These are phyloP conservation scores for Caenorhabditis sp. DNA, from an alignment of 2,888 invertebrate species.

Conservation along the genomic window DNA sequence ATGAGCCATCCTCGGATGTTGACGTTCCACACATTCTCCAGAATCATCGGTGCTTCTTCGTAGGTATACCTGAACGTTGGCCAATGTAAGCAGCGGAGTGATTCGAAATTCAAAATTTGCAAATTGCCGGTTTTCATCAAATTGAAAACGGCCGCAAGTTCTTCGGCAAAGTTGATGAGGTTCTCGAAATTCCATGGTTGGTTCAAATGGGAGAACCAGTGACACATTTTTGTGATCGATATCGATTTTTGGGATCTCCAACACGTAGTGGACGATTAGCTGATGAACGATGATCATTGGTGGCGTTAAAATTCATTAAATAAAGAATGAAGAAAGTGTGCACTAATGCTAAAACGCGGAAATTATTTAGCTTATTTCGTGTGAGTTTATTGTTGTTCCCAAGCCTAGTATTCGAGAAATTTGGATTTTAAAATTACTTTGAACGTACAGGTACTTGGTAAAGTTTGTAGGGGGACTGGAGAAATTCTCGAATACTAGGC, in stretches of 20 bases:
- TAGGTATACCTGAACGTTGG: not conserved
- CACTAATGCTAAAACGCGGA: no score
- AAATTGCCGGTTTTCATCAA: not conserved
- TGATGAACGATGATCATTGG: no score
- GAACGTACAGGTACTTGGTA: no score
- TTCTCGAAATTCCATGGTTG: not conserved
- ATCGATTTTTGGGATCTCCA: not conserved
- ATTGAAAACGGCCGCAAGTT: not conserved
- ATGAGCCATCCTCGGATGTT: not conserved
- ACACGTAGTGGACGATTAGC: no score
- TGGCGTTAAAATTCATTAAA: no score
- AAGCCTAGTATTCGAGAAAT: no score
- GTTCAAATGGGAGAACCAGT: not conserved
- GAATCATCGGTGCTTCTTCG: not conserved
- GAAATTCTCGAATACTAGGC: no score
- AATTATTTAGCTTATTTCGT: no score
- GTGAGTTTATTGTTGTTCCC: no score
- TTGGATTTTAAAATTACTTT: no score
- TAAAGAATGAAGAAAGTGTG: no score
- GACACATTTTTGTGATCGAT: not conserved
- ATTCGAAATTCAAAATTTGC: not conserved
- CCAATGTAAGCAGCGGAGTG: not conserved
- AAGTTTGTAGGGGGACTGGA: no score
- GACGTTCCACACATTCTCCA: not conserved
- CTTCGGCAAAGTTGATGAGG: not conserved